Evolutionary conservation across 1,140 invertebrate genomes (phyloP).

Genomic region (Palaemon carinicauda): DNA sequence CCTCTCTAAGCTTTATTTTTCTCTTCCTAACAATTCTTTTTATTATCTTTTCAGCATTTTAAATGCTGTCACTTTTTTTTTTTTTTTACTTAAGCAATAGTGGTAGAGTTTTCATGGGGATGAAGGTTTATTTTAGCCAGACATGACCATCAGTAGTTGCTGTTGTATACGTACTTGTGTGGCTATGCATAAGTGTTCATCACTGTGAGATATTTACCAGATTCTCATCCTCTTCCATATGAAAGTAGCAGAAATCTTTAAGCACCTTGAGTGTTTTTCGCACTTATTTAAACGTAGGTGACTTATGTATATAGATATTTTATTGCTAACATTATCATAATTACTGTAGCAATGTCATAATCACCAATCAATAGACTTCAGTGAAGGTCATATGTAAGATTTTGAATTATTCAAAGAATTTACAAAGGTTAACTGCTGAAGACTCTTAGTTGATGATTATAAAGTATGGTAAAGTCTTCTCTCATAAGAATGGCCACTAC

Average conservation of each 20-base stretch:
- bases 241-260: not conserved
- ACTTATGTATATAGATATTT: slow-evolving; percentile 6
- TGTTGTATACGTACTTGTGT: no score
- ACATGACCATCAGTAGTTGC: no score
- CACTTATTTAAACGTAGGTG: slow-evolving; percentile 27
- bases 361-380: slow-evolving; percentile 27
- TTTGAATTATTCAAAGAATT: not conserved
- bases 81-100: no score
- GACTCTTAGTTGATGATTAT: slow-evolving; percentile 28
- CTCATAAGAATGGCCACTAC: not conserved
- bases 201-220: not conserved
- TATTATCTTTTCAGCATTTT: no score
- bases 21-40: no score
- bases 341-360: slow-evolving; percentile 21
- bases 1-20: no score
- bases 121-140: no score
- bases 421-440: not conserved
- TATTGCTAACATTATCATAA: slow-evolving; percentile 27
- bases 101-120: no score
- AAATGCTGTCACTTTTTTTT: no score
- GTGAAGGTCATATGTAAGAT: not conserved
- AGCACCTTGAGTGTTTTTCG: slow-evolving; percentile 13
- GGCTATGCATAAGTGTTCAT: no score
- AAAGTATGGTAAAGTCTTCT: slow-evolving; percentile 10
- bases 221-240: slow-evolving; percentile 27